Conservation (phyloP, 2,797 vertebrate species). For the Enteromius thamalakanensis region DNA sequence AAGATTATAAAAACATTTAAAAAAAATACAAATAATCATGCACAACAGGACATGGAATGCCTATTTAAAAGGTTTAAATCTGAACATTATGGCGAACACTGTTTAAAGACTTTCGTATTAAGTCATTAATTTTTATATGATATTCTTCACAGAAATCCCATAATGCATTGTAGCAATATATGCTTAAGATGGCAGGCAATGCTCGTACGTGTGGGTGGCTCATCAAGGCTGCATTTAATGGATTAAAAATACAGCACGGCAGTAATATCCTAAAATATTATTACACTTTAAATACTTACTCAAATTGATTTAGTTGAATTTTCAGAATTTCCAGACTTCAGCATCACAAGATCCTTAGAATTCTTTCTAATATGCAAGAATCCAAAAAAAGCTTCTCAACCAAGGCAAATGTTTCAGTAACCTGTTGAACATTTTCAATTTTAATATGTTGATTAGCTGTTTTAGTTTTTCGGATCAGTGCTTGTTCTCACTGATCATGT, state of each 20-base stretch:
- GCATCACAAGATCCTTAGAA: neutral
- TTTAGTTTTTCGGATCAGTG: neutral
- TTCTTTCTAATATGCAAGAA: neutral
- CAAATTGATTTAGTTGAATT: neutral
- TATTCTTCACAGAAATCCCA: constrained; percentile 7
- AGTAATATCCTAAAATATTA: neutral
- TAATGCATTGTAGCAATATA: neutral
- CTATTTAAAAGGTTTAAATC: neutral
- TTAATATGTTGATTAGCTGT: neutral
- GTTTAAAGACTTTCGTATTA: neutral
- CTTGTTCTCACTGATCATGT: too few species aligned
- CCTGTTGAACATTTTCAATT: neutral
- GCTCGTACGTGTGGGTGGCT: neutral
- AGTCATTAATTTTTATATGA: neutral
- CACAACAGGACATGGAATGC: neutral
- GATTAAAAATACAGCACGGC: neutral
- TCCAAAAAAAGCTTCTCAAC: neutral
- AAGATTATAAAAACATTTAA: neutral
- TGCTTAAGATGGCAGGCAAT: neutral
- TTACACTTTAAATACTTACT: neutral
- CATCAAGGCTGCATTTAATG: neutral
- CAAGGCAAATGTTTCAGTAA: neutral
- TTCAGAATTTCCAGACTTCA: neutral
- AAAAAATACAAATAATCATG: neutral
- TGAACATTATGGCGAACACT: neutral